Evolutionary conservation across 2,888 invertebrate species (phyloP), one percentile per base, ranked within the genome.

Genomic region (Pocota personata): DNA sequence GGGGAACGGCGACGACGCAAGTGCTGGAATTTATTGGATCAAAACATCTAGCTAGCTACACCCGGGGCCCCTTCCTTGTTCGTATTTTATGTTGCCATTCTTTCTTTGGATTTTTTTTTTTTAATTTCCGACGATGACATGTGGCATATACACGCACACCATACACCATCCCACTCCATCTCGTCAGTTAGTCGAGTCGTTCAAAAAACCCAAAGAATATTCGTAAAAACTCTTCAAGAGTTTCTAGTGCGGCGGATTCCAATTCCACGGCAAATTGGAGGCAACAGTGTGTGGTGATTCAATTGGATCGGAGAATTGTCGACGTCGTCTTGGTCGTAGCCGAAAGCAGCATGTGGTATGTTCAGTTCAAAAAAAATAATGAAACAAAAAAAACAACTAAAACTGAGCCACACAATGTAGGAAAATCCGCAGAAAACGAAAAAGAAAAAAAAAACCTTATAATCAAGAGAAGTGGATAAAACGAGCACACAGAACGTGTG

Each of bases 231-330:
- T 16, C 30, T 43, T n/a, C 16, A 35, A 46, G 37, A 62, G 76
- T 66, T 76, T 76, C 76, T 67, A 67, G 76, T 67, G 76, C 66
- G 57, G 76, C 66, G 57, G 66, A 57, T 67, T 58, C 78, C 62
- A 43, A 62, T 52, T 71, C 69, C 69, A 60, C 43, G 62, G 69
- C 78, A 69, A 78, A 78, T 78, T 78, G 69, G 60, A 78, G 78
- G 78, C 78, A 78, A 78, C 78, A 78, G 72, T 77, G 72, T 64
- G 77, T 77, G 66, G 78, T 84, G 69, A 84, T 79, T 84, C 84
- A 84, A 84, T 84, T 79, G 71, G 64, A 84, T 71, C 71, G 71
- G n/a, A 76, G 62, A 84, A 84, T 79, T 79, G 71, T 71, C 57
- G 71, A 76, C 79, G 69, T 79, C 75, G 64, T 82, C 32, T 19